Evolutionary conservation across 1,140 invertebrate genomes (phyloP).

Genomic region (Bombus vancouverensis): DNA sequence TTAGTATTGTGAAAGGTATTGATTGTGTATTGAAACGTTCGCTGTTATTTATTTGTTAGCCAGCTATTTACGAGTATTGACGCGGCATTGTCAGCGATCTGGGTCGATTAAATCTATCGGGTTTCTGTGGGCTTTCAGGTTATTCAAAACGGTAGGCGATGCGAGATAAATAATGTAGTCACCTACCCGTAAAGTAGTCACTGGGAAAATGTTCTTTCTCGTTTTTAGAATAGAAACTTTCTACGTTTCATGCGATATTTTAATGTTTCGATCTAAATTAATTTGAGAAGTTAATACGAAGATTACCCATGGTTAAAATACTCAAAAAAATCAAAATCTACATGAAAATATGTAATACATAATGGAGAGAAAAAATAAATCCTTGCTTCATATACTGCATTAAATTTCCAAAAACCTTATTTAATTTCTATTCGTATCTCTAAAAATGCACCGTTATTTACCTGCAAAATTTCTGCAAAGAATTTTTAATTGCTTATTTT

Average conservation of each 20-base stretch:
- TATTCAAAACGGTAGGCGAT: background rate
- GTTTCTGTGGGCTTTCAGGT: no score
- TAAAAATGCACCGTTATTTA: background rate
- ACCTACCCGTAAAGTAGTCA: no score
- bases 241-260: background rate
- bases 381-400: background rate
- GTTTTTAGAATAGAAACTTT: background rate
- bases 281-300: background rate
- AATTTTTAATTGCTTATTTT: background rate
- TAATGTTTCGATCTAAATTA: background rate
- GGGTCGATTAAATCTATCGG: background rate
- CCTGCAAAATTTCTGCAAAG: background rate
- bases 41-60: background rate
- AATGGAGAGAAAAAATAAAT: background rate
- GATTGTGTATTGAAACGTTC: slow-evolving; percentile 4
- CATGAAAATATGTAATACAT: background rate
- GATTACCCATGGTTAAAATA: background rate
- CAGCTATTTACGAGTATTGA: background rate
- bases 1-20: background rate
- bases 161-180: background rate
- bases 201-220: background rate
- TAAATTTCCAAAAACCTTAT: background rate
- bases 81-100: background rate
- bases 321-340: background rate
- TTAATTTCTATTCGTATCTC: background rate